phyloP scores from a whole-genome alignment of 2,113 vertebrate genomes.

The Ammodytes dubius region DNA sequence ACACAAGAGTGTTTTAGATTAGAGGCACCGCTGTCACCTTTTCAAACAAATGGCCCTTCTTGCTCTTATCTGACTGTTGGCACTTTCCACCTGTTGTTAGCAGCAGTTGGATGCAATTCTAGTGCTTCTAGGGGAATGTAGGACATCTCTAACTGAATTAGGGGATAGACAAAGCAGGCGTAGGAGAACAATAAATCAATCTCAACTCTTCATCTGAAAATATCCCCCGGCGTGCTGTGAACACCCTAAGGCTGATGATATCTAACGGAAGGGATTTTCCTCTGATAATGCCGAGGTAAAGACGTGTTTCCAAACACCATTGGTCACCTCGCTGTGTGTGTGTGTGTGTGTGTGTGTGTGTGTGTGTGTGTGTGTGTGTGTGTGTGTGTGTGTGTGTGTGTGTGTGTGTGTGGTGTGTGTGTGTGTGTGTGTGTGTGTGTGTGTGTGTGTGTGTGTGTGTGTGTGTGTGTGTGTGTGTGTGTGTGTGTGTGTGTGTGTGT shows the following conservation, averaged over 20 bases:
- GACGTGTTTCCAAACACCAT: conserved; percentile 70
- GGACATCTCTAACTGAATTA: conserved; percentile 44
- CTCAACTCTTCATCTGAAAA: conserved; percentile 35
- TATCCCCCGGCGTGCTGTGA: conserved; percentile 38
- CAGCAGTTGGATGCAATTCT: neutral
- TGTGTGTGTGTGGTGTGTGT: conserved; percentile 35
- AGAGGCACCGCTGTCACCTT: conserved; percentile 2
- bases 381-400: conserved; percentile 27
- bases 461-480: neutral
- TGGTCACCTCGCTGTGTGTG: conserved; percentile 52
- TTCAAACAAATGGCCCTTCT: neutral
- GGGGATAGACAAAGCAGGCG: conserved; percentile 28
- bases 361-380: conserved; percentile 13
- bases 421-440: conserved; percentile 47
- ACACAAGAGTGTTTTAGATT: neutral
- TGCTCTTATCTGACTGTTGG: neutral
- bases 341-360: conserved; percentile 29
- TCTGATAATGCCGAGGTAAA: conserved; percentile 63
- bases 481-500: conserved; percentile 49
- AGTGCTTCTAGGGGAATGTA: conserved; percentile 9
- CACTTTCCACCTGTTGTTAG: conserved; percentile 15
- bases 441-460: too few species aligned
- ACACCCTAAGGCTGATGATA: conserved; percentile 56
- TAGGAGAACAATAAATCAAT: neutral
- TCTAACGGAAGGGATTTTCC: conserved; percentile 52